Percentiles rank a stretch among this genome's conserved stretches.
Conservation (phyloP, 2,888 invertebrate species). For the Lasioglossum figueresi region DNA sequence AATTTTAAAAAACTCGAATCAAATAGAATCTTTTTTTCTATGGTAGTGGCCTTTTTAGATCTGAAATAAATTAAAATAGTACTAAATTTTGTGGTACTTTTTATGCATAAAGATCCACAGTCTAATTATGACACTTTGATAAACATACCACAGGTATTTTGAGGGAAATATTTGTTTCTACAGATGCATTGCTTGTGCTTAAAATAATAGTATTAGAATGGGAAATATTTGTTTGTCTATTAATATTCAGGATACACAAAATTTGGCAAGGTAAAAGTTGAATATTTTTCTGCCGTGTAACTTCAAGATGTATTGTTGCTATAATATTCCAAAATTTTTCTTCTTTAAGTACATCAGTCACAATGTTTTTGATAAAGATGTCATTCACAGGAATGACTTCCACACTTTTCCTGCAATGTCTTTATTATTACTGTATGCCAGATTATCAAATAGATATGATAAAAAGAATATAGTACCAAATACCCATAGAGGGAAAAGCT, state of each 20-base stretch:
- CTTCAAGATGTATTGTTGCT: constrained; percentile 83
- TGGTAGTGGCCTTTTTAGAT: too few species aligned
- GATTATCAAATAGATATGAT: neutral
- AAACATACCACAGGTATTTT: constrained; percentile 70
- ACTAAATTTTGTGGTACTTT: too few species aligned
- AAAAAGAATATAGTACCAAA: constrained; percentile 88
- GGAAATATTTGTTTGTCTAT: constrained; percentile 32
- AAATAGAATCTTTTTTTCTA: too few species aligned
- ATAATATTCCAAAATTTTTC: constrained; percentile 84
- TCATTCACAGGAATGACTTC: constrained; percentile 82
- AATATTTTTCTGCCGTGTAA: constrained; percentile 39
- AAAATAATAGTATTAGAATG: constrained; percentile 39
- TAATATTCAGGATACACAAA: constrained; percentile 52
- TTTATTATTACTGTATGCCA: constrained; percentile 4
- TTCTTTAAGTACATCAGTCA: constrained; percentile 76
- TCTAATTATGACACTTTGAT: neutral
- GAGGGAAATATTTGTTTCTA: constrained; percentile 59
- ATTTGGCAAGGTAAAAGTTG: constrained; percentile 49
- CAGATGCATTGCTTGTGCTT: constrained; percentile 33
- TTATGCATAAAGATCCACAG: too few species aligned
- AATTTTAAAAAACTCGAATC: too few species aligned
- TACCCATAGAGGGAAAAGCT: constrained; percentile 95
- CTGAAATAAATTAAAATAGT: too few species aligned
- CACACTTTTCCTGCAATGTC: constrained; percentile 83
- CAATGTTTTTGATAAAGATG: constrained; percentile 82